Evolutionary conservation across 2,113 vertebrate species (phyloP), one percentile per base, ranked within the genome.

Genomic region (Strigops habroptila): DNA sequence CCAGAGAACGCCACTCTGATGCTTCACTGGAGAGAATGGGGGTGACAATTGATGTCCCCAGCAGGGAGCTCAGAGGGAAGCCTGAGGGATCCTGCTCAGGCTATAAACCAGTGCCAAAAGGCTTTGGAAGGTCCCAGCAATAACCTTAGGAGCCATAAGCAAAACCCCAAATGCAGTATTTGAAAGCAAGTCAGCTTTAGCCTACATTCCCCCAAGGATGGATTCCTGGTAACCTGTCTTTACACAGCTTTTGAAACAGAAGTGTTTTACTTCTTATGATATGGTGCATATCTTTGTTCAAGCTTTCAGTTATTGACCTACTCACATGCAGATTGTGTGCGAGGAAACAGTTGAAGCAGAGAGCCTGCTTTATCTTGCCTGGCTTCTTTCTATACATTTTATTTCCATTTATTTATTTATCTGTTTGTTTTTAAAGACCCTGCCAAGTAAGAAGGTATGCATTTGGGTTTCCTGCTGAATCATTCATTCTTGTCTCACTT

Each of bases 41-140:
- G 8, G 1, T 37, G n/a, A 30, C 37, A 30, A 27, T 2, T 1
- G 0, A 5, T 21, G 6, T 75, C 3, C 18, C 27, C 24, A 75
- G 15, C 6, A 53, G 22, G 21, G 4, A 63, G 6, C 33, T 67
- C 51, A 59, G 83, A 31, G 67, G 53, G 44, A 18, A 70, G 1
- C 1, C 14, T 14, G 35, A n/a, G 22, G 4, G 14, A 24, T 67
- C 5, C 23, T 48, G 22, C 11, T 84, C 39, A 71, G 25, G 16
- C 7, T 18, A 12, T 18, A n/a, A 73, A 25, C 0, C 52, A 51
- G 14, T 23, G 25, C 9, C 43, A 71, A 90, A 82, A 78, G 9
- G 27, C 2, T 90, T 79, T 60, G 37, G 7, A 79, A 7, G 12
- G 12, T 8, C 8, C 4, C 21, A n/a, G 7, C 4, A 85, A 43